Percentiles rank a stretch among this genome's conserved stretches.
These are phyloP conservation scores for Euwallacea similis DNA, from an alignment of 1,140 invertebrate species.

Conservation along the genomic window DNA sequence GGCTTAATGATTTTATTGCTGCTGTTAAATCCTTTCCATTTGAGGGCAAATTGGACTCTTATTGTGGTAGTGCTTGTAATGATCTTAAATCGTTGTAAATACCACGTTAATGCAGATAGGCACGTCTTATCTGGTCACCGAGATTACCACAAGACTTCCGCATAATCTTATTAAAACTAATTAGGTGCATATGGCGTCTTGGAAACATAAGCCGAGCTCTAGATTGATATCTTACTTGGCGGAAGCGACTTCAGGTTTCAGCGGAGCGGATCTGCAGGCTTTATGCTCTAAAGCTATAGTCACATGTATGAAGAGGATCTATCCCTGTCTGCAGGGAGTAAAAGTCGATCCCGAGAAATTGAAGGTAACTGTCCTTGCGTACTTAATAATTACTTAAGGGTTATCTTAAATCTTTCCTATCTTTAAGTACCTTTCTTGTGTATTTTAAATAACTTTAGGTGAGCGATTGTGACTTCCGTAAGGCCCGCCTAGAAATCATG, in stretches of 20 bases:
- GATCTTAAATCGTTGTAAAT: too few relatives aligned
- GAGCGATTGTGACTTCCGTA: conserved; percentile 64
- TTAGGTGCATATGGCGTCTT: conserved; percentile 47
- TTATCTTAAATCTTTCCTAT: too few relatives aligned
- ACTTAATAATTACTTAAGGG: neutral
- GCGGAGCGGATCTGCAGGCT: conserved; percentile 86
- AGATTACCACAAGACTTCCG: too few relatives aligned
- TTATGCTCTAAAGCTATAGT: conserved; percentile 85
- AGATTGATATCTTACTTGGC: conserved; percentile 67
- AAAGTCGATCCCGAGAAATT: conserved; percentile 75
- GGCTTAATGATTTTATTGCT: too few relatives aligned
- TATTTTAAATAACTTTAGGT: conserved; percentile 53
- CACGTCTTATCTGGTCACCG: too few relatives aligned
- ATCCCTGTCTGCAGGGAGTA: conserved; percentile 82
- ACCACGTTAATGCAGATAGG: too few relatives aligned
- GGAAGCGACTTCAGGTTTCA: conserved; percentile 79
- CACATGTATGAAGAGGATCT: conserved; percentile 75
- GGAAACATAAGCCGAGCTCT: conserved; percentile 55
- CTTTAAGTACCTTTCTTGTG: too few relatives aligned
- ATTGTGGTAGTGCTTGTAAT: too few relatives aligned
- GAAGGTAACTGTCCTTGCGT: conserved; percentile 57
- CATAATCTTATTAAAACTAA: too few relatives aligned
- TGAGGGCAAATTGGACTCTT: too few relatives aligned
- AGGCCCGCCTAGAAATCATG: conserved; percentile 65
- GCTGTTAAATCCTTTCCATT: too few relatives aligned